Evolutionary conservation across 2,797 vertebrate species (phyloP), one percentile per base, ranked within the genome.

Genomic region (Merluccius polli): DNA sequence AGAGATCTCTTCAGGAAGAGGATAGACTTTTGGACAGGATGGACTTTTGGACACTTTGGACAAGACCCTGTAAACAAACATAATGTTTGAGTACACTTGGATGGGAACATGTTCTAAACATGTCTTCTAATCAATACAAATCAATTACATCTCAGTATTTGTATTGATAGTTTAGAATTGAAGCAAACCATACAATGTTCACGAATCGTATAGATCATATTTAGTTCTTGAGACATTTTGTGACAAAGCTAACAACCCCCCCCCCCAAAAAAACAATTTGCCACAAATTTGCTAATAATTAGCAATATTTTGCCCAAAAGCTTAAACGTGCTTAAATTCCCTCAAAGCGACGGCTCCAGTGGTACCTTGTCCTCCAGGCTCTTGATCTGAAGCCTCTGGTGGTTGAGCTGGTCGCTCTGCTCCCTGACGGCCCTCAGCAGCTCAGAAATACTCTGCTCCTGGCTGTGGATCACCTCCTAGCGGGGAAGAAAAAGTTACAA

Each of bases 311-410:
- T 59, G 8, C 21, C 52, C 7, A 59, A 9, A 10, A 59, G n/a
- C 21, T 8, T n/a, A 59, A 59, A 7, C 48, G 21, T 52, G 18
- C 18, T 52, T 5, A 52, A 52, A 9, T 52, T n/a, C 48, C 48
- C 48, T n/a, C 4, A 12, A 10, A 69, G 67, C 31, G 1, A 30
- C 12, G 15, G 0, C 9, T 32, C 3, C 30, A 2, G 67, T 67
- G 33, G 21, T 80, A 98, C 97, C 94, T 97, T 97, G 36, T 95
- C 91, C 84, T 99, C 95, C 86, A 98, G 93, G 79, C 86, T 89
- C 84, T 91, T 93, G 83, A 98, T 97, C 91, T 97, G 95, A 5
- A 75, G 89, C 72, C 88, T 94, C 88, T 99, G 97, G 80, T 94
- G 84, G 81, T 92, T 91, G 12, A 98, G 92, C 80, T 96, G 94